A percentile compares a stretch with the other conserved stretches of the same genome.
Conservation (phyloP, 2,113 vertebrate species). For the Smithornis capensis region DNA sequence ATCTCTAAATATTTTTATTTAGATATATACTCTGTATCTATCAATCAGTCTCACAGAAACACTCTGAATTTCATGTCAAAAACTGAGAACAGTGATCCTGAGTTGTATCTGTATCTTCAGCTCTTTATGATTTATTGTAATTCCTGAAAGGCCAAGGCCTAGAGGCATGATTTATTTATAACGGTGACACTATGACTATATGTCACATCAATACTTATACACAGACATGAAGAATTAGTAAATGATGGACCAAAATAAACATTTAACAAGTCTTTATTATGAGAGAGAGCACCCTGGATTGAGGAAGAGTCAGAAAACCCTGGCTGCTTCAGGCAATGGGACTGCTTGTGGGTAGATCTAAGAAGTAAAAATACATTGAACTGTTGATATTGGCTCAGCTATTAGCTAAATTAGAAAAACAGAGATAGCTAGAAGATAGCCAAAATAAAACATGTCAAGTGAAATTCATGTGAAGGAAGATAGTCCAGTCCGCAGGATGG, state of each 20-base stretch:
- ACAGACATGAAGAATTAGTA: background rate
- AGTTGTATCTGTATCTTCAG: background rate
- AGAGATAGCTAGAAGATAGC: background rate
- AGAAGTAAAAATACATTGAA: background rate
- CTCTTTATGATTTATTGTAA: background rate
- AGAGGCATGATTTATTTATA: background rate
- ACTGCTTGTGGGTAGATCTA: background rate
- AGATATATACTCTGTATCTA: background rate
- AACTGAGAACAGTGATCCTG: background rate
- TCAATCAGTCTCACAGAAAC: background rate
- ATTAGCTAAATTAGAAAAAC: background rate
- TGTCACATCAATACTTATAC: background rate
- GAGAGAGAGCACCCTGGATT: background rate
- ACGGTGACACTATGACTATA: background rate
- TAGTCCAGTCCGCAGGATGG: background rate
- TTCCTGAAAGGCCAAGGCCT: background rate
- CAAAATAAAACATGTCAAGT: background rate
- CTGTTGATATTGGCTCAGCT: background rate
- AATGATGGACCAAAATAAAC: background rate
- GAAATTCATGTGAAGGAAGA: background rate
- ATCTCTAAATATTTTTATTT: background rate
- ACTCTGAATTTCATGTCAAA: background rate
- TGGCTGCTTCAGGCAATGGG: background rate
- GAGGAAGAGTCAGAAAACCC: background rate
- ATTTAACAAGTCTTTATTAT: background rate